Conservation (phyloP, 2,797 vertebrate species). For the Chelonia mydas region DNA sequence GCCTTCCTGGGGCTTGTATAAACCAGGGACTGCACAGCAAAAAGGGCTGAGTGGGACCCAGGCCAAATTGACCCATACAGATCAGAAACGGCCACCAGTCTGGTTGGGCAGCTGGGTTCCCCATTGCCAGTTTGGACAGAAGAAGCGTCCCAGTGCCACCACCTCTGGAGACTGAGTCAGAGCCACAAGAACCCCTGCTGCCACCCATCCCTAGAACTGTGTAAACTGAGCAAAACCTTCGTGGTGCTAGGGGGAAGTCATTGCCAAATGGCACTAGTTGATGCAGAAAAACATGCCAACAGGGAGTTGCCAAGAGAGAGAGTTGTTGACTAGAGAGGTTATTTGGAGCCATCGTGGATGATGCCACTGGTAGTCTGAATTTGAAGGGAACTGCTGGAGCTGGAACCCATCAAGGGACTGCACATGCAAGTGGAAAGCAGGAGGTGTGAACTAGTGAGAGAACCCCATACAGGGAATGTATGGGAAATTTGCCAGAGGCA, state of each 20-base stretch:
- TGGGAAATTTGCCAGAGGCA: accelerated
- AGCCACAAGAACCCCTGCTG: not conserved
- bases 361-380: not conserved
- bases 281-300: not conserved
- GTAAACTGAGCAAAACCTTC: not conserved
- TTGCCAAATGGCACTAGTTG: not conserved
- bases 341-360: not conserved
- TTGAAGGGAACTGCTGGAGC: accelerated
- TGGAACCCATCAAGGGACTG: accelerated
- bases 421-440: accelerated
- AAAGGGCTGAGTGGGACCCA: not conserved
- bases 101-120: not conserved
- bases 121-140: not conserved
- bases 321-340: not conserved
- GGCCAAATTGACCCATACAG: not conserved
- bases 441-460: accelerated
- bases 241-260: not conserved
- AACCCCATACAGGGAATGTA: not conserved
- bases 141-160: not conserved
- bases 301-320: not conserved
- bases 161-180: not conserved
- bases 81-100: not conserved
- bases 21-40: not conserved
- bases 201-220: not conserved
- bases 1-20: not conserved